Evolutionary conservation across 2,113 vertebrate species (phyloP), one percentile per base, ranked within the genome.

Genomic region (Vulpes lagopus): DNA sequence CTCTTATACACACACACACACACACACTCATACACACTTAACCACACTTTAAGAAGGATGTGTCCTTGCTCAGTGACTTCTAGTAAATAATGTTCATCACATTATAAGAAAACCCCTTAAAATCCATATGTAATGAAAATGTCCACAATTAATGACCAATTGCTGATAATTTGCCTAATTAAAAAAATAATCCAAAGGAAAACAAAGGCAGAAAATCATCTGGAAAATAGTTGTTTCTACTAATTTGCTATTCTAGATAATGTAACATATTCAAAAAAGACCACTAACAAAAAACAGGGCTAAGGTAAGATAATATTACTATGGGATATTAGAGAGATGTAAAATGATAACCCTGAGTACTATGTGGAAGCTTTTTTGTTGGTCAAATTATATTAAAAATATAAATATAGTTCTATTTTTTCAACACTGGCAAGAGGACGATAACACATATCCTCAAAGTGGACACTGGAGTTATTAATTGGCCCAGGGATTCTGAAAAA

Each of bases 121-220:
- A 84, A 43, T 32, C 35, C 65, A 43, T 22, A 49, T 20, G 20
- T 65, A 23, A 35, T 49, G 38, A 95, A 89, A 65, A 84, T 14
- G 53, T 38, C 5, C 20, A 32, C 6, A 62, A 59, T 43, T 84
- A 85, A 51, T 32, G 17, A 64, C n/a, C 16, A 14, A 89, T 15
- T 64, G 74, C 62, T 89, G 62, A 71, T 62, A 49, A 79, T 35
- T 49, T 88, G 5, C 5, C 23, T 35, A 25, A 62, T 0, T 53
- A 38, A 59, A 81, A 81, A 96, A 91, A 64, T 80, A 83, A 96
- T n/a, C 43, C 76, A 92, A 89, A 59, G 60, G 59, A 1, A 82
- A 64, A 79, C 15, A 64, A 25, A 43, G 5, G n/a, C 64, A 81
- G 71, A 12, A 94, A 89, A 81, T 38, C 57, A 25, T 86, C 64